phyloP scores from a whole-genome alignment of 2,113 vertebrate species.

The Pseudorectes ferrugineus region DNA sequence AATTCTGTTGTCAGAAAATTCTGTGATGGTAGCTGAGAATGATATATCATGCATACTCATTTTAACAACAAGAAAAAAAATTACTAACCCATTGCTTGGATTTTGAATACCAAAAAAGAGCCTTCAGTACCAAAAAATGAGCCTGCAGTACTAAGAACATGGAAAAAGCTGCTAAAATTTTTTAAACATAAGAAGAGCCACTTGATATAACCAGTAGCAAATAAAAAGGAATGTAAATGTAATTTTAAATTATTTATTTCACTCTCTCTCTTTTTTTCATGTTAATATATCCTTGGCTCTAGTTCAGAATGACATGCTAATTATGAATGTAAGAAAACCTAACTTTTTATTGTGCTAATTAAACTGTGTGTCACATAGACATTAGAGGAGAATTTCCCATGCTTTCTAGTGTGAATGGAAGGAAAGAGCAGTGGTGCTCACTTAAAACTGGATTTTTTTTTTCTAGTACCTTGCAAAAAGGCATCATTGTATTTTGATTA shows the following conservation, averaged over 20 bases:
- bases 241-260: conserved; percentile 24
- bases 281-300: not conserved
- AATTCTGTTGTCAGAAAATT: conserved; percentile 1
- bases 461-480: conserved; percentile 69
- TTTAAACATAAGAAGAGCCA: not conserved
- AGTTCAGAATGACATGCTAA: not conserved
- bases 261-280: not conserved
- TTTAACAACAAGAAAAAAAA: not conserved
- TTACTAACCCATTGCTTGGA: not conserved
- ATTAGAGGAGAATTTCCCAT: conserved; percentile 59
- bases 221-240: not conserved
- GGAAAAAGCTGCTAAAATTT: not conserved
- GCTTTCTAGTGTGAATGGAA: conserved; percentile 55
- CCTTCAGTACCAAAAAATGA: not conserved
- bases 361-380: conserved; percentile 26
- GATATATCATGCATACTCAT: not conserved
- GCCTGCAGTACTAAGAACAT: not conserved
- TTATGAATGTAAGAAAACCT: conserved; percentile 25
- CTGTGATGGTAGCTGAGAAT: not conserved
- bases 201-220: not conserved
- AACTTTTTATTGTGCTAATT: conserved; percentile 24
- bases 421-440: conserved; percentile 47
- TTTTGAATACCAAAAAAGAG: not conserved
- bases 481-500: conserved; percentile 81
- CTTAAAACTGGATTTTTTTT: conserved; percentile 60